Percentiles rank a stretch among this genome's conserved stretches.
Evolutionary conservation across 1,140 invertebrate genomes (phyloP).

Genomic region (Papilio machaon): DNA sequence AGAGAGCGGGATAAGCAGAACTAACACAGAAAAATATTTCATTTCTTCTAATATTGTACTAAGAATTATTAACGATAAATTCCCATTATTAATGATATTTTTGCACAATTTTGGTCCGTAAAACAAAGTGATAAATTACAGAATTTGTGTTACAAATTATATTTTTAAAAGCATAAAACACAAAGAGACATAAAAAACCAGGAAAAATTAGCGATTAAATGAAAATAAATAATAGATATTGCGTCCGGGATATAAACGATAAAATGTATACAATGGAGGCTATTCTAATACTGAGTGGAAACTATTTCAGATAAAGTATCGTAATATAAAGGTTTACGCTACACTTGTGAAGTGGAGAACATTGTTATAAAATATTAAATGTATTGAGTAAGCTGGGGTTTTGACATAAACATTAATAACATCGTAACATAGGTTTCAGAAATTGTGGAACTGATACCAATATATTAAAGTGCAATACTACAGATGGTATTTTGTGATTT

Average conservation of each 20-base stretch:
- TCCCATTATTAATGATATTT: neutral
- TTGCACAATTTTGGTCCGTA: neutral
- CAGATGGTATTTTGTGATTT: neutral
- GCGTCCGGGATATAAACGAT: slow-evolving; percentile 30
- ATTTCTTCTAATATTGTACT: neutral
- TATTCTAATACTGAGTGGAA: slow-evolving; percentile 27
- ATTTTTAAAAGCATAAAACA: neutral
- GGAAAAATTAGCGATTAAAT: neutral
- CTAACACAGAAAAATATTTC: neutral
- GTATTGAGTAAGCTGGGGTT: neutral
- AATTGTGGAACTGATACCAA: neutral
- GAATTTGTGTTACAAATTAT: neutral
- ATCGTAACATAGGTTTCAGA: neutral
- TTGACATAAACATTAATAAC: neutral
- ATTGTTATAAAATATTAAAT: slow-evolving; percentile 32
- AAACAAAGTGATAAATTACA: neutral
- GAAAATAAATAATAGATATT: slow-evolving; percentile 30
- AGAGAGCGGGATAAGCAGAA: neutral
- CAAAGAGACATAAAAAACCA: neutral
- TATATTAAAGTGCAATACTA: neutral
- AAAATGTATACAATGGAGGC: slow-evolving; percentile 30
- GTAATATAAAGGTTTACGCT: slow-evolving; percentile 18
- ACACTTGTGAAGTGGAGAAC: slow-evolving; percentile 9
- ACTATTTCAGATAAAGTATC: slow-evolving; percentile 28
- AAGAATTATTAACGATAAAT: too few relatives aligned